Conservation (phyloP, 1,140 invertebrate genomes). For the Platyura marginata region DNA sequence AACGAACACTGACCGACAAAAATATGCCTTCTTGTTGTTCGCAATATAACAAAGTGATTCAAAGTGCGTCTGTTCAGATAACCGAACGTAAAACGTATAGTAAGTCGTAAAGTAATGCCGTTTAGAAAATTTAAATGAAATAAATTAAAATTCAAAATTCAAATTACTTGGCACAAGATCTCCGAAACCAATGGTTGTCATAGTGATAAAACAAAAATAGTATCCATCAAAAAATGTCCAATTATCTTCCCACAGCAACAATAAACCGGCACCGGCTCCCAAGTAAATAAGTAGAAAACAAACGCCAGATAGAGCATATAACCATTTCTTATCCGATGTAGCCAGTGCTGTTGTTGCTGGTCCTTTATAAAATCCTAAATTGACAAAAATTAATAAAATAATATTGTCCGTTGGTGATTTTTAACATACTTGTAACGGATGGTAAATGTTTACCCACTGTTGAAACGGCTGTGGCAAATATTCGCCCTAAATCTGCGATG, state of each 20-base stretch:
- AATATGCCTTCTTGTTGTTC: too few species aligned
- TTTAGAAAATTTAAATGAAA: too few species aligned
- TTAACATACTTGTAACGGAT: conserved; percentile 3
- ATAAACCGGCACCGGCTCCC: conserved; percentile 52
- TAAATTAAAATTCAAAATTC: too few species aligned
- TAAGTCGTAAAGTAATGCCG: too few species aligned
- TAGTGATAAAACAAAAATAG: conserved; percentile 88
- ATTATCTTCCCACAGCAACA: conserved; percentile 60
- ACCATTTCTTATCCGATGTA: conserved; percentile 28
- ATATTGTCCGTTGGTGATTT: neutral
- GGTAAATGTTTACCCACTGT: conserved; percentile 38
- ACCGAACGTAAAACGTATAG: too few species aligned
- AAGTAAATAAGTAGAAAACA: conserved; percentile 56
- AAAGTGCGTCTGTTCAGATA: too few species aligned
- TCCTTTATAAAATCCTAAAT: neutral
- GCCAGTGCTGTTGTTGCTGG: neutral
- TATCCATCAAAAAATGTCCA: conserved; percentile 87
- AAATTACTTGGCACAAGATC: conserved; percentile 72
- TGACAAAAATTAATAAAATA: neutral
- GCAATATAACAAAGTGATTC: too few species aligned
- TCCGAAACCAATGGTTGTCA: conserved; percentile 88
- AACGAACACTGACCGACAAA: too few species aligned
- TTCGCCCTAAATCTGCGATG: conserved; percentile 75
- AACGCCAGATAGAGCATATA: conserved; percentile 50
- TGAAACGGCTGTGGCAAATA: conserved; percentile 66